Evolutionary conservation across 1,140 invertebrate species (phyloP), one percentile per base, ranked within the genome.

Genomic region (Scaptomyza hsui): DNA sequence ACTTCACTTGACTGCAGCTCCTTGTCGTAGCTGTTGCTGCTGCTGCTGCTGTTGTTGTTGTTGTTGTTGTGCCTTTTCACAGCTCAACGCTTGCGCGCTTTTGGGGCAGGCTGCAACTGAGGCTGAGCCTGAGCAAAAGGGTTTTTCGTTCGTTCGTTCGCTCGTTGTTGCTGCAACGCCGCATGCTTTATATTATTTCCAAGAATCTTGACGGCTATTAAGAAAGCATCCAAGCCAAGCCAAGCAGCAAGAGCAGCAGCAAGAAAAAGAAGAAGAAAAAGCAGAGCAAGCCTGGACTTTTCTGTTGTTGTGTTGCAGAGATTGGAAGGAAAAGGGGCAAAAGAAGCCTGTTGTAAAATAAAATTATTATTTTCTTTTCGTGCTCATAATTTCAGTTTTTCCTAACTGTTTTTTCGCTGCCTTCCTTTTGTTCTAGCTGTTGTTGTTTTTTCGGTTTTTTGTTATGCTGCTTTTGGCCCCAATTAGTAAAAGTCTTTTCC

Each of bases 361-460:
- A 86, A 85, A 85, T 85, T 86, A 85, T 85, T 86, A 86, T 85
- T 88, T 85, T 85, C 82, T 81, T 81, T 85, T 85, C 81, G 82
- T 85, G 81, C 82, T 85, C 82, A 85, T 85, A 85, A 85, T 88
- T 85, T 72, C 56, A 53, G 55, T 13, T 68, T 72, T 68, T 72
- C 42, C 49, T 53, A 67, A 60, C 69, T 67, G 62, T 41, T 69
- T 37, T 62, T 49, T 13, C 15, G 6, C 24, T 32, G 37, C 18
- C 13, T 32, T 44, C 21, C 44, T 60, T n/a, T n/a, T n/a, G n/a
- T n/a, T n/a, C n/a, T n/a, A n/a, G n/a, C n/a, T 24, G 41, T 42
- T 16, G 2, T 21, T 19, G 6, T 32, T 52, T 19, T 32, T 37
- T 1, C n/a, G n/a, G n/a, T 16, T 49, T 64, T 35, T 60, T 55